These are phyloP conservation scores for Drosophila ironensis DNA, from an alignment of 1,140 invertebrate species.

Conservation along the genomic window DNA sequence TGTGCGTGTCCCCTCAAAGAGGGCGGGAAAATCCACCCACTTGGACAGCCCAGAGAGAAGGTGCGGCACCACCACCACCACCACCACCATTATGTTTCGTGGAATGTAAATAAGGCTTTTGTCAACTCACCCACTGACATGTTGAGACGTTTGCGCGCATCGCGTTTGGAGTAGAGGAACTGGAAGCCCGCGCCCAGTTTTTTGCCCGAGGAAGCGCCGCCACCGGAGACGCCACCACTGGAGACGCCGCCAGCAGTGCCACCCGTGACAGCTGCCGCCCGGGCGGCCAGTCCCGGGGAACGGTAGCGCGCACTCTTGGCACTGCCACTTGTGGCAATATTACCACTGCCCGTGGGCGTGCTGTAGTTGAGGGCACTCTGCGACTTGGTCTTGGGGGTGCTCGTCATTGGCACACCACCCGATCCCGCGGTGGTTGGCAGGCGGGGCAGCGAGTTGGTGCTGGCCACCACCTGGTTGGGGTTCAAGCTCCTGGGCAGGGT, in stretches of 20 bases:
- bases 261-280: conserved; percentile 78
- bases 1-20: conserved; percentile 21
- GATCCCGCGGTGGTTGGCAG: conserved; percentile 85
- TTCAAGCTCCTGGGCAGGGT: conserved; percentile 87
- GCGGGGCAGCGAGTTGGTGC: conserved; percentile 89
- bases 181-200: conserved; percentile 88
- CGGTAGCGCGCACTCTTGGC: conserved; percentile 93
- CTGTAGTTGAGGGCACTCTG: conserved; percentile 86
- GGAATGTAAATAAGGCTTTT: conserved; percentile 17
- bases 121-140: conserved; percentile 82
- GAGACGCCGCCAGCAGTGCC: conserved; percentile 81
- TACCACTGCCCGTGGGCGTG: conserved; percentile 6
- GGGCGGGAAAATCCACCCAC: conserved; percentile 3
- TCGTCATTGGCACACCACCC: conserved; percentile 68
- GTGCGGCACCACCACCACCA: conserved; percentile 8
- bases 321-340: conserved; percentile 83
- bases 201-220: conserved; percentile 82
- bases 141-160: conserved; percentile 84
- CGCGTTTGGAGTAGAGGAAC: conserved; percentile 83
- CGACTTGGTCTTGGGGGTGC: conserved; percentile 86
- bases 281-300: conserved; percentile 88
- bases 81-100: no score
- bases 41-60: neutral
- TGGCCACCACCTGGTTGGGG: conserved; percentile 82
- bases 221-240: neutral